Evolutionary conservation across 2,888 invertebrate species (phyloP).

Genomic region (Eupithecia subumbrata): DNA sequence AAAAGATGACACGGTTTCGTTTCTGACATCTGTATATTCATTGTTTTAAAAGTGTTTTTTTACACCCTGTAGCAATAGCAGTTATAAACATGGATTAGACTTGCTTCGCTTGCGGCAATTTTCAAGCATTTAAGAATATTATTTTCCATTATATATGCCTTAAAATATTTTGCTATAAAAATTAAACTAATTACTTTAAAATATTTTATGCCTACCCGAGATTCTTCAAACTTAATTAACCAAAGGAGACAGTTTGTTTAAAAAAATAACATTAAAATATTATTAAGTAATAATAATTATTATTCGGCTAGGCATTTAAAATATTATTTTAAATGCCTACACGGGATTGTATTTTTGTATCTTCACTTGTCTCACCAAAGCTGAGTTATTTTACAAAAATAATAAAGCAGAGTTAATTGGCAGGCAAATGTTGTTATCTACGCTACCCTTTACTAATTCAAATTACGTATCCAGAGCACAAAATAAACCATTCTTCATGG

Average conservation of each 20-base stretch:
- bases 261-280: not conserved
- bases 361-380: too few species aligned
- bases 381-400: not conserved
- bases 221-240: not conserved
- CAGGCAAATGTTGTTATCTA: not conserved
- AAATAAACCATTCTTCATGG: too few species aligned
- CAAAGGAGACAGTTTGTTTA: not conserved
- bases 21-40: not conserved
- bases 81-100: not conserved
- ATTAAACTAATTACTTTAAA: not conserved
- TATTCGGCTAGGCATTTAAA: too few species aligned
- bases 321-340: too few species aligned
- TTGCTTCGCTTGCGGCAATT: not conserved
- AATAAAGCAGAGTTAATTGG: not conserved
- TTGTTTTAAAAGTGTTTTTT: not conserved
- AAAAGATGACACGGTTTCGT: not conserved
- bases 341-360: too few species aligned
- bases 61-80: conserved; percentile 5
- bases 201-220: not conserved
- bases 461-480: too few species aligned
- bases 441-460: too few species aligned
- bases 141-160: not conserved
- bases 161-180: not conserved
- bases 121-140: not conserved
- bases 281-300: too few species aligned